Evolutionary conservation across 2,888 invertebrate genomes (phyloP).

Genomic region (Acleris laterana): DNA sequence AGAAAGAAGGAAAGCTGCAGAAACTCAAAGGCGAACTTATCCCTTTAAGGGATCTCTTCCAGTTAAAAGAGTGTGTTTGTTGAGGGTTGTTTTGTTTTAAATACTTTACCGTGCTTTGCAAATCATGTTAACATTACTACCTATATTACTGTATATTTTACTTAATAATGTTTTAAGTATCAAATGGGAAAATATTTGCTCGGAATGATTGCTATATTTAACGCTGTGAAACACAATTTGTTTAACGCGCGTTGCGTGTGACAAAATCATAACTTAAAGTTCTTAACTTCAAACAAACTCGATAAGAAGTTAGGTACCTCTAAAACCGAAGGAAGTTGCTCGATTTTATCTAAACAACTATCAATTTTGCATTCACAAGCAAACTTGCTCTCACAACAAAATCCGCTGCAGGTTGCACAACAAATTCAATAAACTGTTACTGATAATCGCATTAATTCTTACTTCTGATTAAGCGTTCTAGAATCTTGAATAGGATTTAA

Average conservation of each 20-base stretch:
- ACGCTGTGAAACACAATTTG: not conserved
- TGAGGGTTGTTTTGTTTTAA: no score
- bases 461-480: not conserved
- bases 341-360: slow-evolving; percentile 26
- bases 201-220: no score
- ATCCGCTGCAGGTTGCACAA: slow-evolving; percentile 14
- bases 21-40: no score
- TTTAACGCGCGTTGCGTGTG: slow-evolving; percentile 10
- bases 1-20: no score
- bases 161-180: no score
- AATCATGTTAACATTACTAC: no score
- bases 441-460: slow-evolving; percentile 20
- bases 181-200: no score
- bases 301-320: slow-evolving; percentile 19
- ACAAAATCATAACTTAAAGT: slow-evolving; percentile 14
- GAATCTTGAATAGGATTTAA: slow-evolving; percentile 9
- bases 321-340: slow-evolving; percentile 18
- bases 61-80: no score
- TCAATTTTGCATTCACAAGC: slow-evolving; percentile 28
- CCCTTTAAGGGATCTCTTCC: no score
- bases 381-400: slow-evolving; percentile 13
- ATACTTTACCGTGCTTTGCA: no score
- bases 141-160: no score
- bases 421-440: slow-evolving; percentile 24
- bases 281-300: slow-evolving; percentile 9